Evolutionary conservation across 2,797 vertebrate genomes (phyloP).

Genomic region (Oryzias dopingdopingensis): DNA sequence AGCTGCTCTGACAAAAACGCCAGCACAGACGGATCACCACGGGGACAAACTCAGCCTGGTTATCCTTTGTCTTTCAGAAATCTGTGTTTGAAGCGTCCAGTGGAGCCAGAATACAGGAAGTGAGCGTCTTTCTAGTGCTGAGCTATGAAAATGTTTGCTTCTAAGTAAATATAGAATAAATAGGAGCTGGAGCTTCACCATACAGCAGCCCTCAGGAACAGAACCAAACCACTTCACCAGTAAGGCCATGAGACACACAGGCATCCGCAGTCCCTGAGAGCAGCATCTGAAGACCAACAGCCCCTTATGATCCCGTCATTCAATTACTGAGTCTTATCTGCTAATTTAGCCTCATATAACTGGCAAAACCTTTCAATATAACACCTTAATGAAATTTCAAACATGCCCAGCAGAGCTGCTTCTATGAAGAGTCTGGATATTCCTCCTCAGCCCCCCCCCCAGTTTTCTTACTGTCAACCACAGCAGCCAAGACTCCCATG

Average conservation of each 20-base stretch:
- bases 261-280: slow-evolving; percentile 6
- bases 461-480: slow-evolving; percentile 54
- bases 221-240: slow-evolving; percentile 30
- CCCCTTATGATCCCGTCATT: slow-evolving; percentile 21
- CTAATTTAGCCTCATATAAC: slow-evolving; percentile 2
- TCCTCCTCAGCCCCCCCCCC: slow-evolving; percentile 29
- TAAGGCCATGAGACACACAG: slow-evolving; percentile 12
- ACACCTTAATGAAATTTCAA: slow-evolving; percentile 16
- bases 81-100: slow-evolving; percentile 6
- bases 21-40: too few relatives aligned
- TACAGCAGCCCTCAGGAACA: slow-evolving; percentile 12
- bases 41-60: slow-evolving; percentile 1
- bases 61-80: slow-evolving; percentile 17
- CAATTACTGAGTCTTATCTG: slow-evolving; percentile 9
- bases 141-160: slow-evolving; percentile 43
- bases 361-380: slow-evolving; percentile 17
- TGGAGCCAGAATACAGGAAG: slow-evolving; percentile 55
- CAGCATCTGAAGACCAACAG: slow-evolving; percentile 27
- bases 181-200: slow-evolving; percentile 25
- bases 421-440: slow-evolving; percentile 34
- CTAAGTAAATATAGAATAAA: slow-evolving; percentile 66
- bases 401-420: slow-evolving; percentile 18
- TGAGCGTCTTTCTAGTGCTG: slow-evolving; percentile 60
- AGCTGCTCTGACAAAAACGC: not conserved
- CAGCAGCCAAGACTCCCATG: slow-evolving; percentile 57